These are phyloP conservation scores for Synanthedon formicaeformis DNA, from an alignment of 2,888 invertebrate species.

Conservation along the genomic window DNA sequence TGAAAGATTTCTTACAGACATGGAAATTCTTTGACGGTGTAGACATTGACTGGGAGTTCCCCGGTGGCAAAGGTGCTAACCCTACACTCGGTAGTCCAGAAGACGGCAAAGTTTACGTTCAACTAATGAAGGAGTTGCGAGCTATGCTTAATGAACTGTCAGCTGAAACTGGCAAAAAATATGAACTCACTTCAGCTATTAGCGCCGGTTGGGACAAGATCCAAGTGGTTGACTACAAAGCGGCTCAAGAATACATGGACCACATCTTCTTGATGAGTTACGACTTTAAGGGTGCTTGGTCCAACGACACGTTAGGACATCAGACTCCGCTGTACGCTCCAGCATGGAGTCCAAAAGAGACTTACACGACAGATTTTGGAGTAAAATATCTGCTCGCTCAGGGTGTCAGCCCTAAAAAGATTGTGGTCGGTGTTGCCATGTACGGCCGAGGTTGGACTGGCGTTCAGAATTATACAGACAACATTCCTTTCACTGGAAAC, in stretches of 20 bases:
- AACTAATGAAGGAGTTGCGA: slow-evolving; percentile 54
- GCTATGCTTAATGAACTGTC: slow-evolving; percentile 55
- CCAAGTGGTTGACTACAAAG: slow-evolving; percentile 58
- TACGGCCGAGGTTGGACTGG: slow-evolving; percentile 65
- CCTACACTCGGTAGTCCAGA: slow-evolving; percentile 54
- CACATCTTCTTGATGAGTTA: slow-evolving; percentile 65
- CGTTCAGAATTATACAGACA: slow-evolving; percentile 39
- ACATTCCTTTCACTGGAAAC: slow-evolving; percentile 55
- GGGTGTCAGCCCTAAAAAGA: slow-evolving; percentile 57
- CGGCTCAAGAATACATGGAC: slow-evolving; percentile 61
- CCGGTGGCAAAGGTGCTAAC: slow-evolving; percentile 63
- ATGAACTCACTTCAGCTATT: slow-evolving; percentile 62
- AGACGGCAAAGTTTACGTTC: slow-evolving; percentile 50
- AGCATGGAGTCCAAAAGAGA: slow-evolving; percentile 52
- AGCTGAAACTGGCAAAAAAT: slow-evolving; percentile 50
- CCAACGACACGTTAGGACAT: slow-evolving; percentile 57
- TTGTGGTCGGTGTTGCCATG: slow-evolving; percentile 61
- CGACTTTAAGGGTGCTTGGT: slow-evolving; percentile 65
- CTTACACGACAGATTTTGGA: slow-evolving; percentile 63
- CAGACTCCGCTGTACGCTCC: slow-evolving; percentile 56
- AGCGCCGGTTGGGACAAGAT: slow-evolving; percentile 66
- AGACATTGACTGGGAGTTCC: slow-evolving; percentile 66
- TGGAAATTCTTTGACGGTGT: slow-evolving; percentile 67
- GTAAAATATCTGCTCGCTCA: slow-evolving; percentile 54
- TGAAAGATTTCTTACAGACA: slow-evolving; percentile 57